A percentile compares a stretch with the other conserved stretches of the same genome.
Conservation (phyloP, 2,888 invertebrate species). For the Heliconius hortense region DNA sequence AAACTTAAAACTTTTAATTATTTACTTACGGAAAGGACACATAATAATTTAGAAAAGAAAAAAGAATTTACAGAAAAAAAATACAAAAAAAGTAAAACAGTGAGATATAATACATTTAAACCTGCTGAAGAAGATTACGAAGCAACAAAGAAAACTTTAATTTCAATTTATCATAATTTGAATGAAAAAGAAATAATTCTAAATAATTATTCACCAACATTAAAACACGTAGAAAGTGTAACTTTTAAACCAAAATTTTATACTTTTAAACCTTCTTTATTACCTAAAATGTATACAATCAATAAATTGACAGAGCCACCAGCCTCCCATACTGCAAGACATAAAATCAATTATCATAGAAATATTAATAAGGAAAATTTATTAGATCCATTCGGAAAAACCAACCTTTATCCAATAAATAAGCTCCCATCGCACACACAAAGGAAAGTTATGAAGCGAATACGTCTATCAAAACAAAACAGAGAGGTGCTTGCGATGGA, state of each 20-base stretch:
- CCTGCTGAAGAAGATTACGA: slow-evolving; percentile 37
- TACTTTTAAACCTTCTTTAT: background rate
- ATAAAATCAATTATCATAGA: slow-evolving; percentile 28
- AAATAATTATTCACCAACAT: background rate
- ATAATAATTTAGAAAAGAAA: background rate
- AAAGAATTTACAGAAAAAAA: background rate
- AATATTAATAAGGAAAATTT: slow-evolving; percentile 33
- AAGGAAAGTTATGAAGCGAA: slow-evolving; percentile 49
- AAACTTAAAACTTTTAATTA: background rate
- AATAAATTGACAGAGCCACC: background rate
- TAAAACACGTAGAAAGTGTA: background rate
- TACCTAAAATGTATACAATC: background rate
- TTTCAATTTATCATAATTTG: slow-evolving; percentile 1
- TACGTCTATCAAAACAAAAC: slow-evolving; percentile 48
- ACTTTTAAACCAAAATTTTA: background rate
- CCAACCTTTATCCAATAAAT: slow-evolving; percentile 52
- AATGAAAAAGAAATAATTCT: background rate
- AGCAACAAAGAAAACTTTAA: background rate
- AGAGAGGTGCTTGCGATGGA: slow-evolving; percentile 51
- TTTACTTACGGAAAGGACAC: background rate
- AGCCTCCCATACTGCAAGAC: background rate
- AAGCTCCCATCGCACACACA: slow-evolving; percentile 44
- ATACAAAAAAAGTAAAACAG: slow-evolving; percentile 34
- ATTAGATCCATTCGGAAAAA: slow-evolving; percentile 51
- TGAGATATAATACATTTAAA: slow-evolving; percentile 45